phyloP scores from a whole-genome alignment of 1,140 invertebrate genomes.

The Radopholus similis region DNA sequence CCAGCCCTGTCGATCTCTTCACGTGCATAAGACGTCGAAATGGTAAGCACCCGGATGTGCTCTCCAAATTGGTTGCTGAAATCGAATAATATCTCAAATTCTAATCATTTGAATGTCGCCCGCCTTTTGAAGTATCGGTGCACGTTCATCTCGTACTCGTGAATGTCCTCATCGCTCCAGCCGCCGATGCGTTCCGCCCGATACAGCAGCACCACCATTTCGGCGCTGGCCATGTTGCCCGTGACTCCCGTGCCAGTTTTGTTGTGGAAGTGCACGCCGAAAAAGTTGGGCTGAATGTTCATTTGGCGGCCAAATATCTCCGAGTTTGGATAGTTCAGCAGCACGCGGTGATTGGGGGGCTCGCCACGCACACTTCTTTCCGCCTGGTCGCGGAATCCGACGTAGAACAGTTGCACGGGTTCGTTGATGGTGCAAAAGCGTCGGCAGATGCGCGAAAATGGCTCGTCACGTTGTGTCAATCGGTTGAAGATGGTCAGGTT shows the following conservation, averaged over 20 bases:
- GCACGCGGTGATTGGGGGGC: conserved; percentile 13
- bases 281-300: conserved; percentile 39
- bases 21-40: conserved; percentile 34
- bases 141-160: conserved; percentile 40
- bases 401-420: conserved; percentile 29
- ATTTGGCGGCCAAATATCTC: conserved; percentile 27
- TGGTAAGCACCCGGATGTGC: conserved; percentile 31
- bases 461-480: conserved; percentile 21
- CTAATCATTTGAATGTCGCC: conserved; percentile 11
- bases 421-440: conserved; percentile 41
- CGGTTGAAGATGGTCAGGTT: conserved; percentile 31
- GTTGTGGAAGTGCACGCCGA: conserved; percentile 22
- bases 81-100: background rate
- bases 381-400: conserved; percentile 16
- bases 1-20: conserved; percentile 42
- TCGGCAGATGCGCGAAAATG: conserved; percentile 36
- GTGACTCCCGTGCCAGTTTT: background rate
- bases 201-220: conserved; percentile 31
- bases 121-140: conserved; percentile 39
- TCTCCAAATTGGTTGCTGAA: background rate
- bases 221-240: conserved; percentile 20
- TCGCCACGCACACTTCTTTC: conserved; percentile 17
- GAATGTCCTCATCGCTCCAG: conserved; percentile 38
- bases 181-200: conserved; percentile 38
- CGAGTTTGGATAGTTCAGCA: conserved; percentile 20